These are phyloP conservation scores for Chaenocephalus aceratus DNA, from an alignment of 2,113 vertebrate species.

Conservation along the genomic window DNA sequence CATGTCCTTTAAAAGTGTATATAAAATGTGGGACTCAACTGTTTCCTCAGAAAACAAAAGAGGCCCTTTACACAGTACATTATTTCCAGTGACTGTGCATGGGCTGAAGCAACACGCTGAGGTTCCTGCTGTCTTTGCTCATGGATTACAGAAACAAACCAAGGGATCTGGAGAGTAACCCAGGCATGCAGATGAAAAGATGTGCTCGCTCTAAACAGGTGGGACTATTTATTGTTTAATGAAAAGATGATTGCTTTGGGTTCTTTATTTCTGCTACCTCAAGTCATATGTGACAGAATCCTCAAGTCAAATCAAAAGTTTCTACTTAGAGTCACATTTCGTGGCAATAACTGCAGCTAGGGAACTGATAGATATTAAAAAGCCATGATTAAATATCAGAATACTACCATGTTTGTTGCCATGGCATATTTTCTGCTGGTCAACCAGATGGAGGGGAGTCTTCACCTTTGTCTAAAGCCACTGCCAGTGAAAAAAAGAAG, in stretches of 20 bases:
- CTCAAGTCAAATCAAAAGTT: neutral
- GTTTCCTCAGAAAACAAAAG: neutral
- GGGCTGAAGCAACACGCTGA: constrained; percentile 16
- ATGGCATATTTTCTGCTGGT: neutral
- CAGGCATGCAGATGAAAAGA: constrained; percentile 27
- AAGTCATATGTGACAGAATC: neutral
- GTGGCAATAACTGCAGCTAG: too few species aligned
- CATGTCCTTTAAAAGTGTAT: neutral
- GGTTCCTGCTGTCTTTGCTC: constrained; percentile 15
- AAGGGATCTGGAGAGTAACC: constrained; percentile 14
- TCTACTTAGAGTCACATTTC: neutral
- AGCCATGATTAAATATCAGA: neutral
- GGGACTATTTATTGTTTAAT: constrained; percentile 34
- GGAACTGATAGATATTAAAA: neutral
- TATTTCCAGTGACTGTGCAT: neutral
- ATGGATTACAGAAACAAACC: constrained; percentile 16
- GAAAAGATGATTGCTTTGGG: constrained; percentile 42
- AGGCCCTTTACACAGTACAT: neutral
- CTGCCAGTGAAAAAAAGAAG: constrained; percentile 4
- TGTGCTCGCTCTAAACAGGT: constrained; percentile 21
- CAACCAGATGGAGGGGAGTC: neutral
- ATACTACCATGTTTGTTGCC: neutral
- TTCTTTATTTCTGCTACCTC: neutral
- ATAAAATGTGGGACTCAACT: neutral
- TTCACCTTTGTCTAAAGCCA: constrained; percentile 2